Evolutionary conservation across 2,113 vertebrate species (phyloP).

Genomic region (Coryphaenoides rupestris): DNA sequence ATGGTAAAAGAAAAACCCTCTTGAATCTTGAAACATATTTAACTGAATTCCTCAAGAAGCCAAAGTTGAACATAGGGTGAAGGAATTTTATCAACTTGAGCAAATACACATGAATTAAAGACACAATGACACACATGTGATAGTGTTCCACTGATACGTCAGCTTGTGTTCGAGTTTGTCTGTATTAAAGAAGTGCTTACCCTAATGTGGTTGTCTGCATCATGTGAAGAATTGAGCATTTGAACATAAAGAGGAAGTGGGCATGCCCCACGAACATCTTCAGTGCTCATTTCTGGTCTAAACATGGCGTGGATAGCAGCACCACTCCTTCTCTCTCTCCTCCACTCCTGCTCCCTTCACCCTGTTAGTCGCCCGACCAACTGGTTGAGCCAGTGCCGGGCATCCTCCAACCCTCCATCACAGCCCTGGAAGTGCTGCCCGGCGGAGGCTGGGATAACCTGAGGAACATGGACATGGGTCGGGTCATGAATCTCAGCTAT

Average conservation of each 20-base stretch:
- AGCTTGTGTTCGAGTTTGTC: too few relatives aligned
- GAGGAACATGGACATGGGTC: conserved; percentile 84
- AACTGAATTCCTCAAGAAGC: too few relatives aligned
- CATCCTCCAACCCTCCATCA: conserved; percentile 51
- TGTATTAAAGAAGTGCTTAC: too few relatives aligned
- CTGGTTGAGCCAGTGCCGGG: conserved; percentile 70
- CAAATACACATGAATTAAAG: too few relatives aligned
- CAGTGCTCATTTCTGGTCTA: background rate
- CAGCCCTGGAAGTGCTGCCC: conserved; percentile 82
- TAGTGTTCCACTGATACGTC: too few relatives aligned
- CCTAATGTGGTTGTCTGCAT: background rate
- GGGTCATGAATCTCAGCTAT: conserved; percentile 82
- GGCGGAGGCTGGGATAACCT: conserved; percentile 95
- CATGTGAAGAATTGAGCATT: conserved; percentile 13
- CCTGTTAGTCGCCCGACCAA: conserved; percentile 49
- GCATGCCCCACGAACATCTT: background rate
- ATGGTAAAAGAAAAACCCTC: too few relatives aligned
- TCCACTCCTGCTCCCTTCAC: conserved; percentile 31
- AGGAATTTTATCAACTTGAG: too few relatives aligned
- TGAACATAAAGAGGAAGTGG: conserved; percentile 16
- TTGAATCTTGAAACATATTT: too few relatives aligned
- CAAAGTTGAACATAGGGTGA: too few relatives aligned
- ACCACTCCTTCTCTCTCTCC: conserved; percentile 36
- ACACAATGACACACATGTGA: too few relatives aligned
- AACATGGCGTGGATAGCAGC: conserved; percentile 37